Evolutionary conservation across 1,140 invertebrate genomes (phyloP), one percentile per base, ranked within the genome.

Genomic region (Camponotus floridanus): DNA sequence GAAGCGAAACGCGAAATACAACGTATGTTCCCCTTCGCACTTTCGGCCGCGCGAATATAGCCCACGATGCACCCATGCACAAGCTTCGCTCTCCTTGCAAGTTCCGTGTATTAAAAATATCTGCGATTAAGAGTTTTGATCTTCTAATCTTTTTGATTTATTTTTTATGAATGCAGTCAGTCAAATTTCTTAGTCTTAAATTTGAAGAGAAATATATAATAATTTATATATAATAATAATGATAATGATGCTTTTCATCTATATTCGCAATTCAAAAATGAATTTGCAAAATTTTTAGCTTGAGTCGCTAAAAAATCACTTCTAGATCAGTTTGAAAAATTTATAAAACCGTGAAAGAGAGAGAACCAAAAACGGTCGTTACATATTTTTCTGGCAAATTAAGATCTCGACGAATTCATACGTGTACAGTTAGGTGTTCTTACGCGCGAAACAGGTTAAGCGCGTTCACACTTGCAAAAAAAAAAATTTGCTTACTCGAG

Each of bases 1-100:
- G 76, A 59, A 87, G 85, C 79, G 88, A 89, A 73, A 90, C 89
- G 57, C 59, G 71, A 89, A 81, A 86, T 57, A 33, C 55, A n/a
- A 9, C 68, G 45, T 39, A 36, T 33, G 8, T 3, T 51, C 26
- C 51, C n/a, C 57, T 39, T 7, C 26, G 9, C 31, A 84, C 64
- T 79, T 80, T 88, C 48, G 51, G 5, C 26, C 33, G 71, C 45
- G 18, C 42, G 76, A 87, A 57, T 71, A 21, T 48, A 11, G 26
- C 13, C 9, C n/a, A 76, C 45, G 51, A 68, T 80, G 76, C 76
- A 80, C 15, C 33, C 33, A 15, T 51, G 21, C 26, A n/a, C 13
- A n/a, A 13, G 31, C 18, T 68, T n/a, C 33, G 11, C 15, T 51
- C 21, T n/a, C 31, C 15, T 15, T 51, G 31, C 21, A 21, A 8